Evolutionary conservation across 1,140 invertebrate genomes (phyloP).

Genomic region (Aphelenchoides besseyi): DNA sequence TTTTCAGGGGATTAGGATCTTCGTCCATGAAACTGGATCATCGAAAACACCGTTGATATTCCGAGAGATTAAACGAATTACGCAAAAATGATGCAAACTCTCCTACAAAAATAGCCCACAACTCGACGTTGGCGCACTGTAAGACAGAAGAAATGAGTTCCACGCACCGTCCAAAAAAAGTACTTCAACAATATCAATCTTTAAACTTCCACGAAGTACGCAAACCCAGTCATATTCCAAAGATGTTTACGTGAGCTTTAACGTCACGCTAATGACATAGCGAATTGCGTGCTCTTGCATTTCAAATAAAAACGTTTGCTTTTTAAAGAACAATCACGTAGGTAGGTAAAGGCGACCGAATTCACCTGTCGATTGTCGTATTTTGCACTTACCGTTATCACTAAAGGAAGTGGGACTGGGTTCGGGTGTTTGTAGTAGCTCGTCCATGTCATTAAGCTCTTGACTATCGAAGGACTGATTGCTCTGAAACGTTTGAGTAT

Average conservation of each 20-base stretch:
- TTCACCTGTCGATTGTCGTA: neutral
- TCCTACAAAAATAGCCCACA: neutral
- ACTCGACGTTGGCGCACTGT: no score
- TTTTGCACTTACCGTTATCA: neutral
- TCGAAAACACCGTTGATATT: no score
- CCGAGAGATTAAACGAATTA: neutral
- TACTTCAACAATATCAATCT: neutral
- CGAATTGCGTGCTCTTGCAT: neutral
- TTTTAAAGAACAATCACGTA: neutral
- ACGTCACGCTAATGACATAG: constrained; percentile 1
- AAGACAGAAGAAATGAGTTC: no score
- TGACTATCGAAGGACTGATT: constrained; percentile 9
- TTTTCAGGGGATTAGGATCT: neutral
- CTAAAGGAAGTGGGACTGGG: neutral
- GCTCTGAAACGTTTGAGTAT: no score
- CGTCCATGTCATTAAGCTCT: constrained; percentile 11
- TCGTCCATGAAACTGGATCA: no score
- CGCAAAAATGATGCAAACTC: neutral
- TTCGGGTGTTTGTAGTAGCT: neutral
- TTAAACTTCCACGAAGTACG: neutral
- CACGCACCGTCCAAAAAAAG: no score
- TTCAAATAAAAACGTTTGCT: neutral
- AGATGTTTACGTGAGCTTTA: no score
- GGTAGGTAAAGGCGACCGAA: neutral
- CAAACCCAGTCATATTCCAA: no score